These are phyloP conservation scores for Cryptocephalus primarius DNA, from an alignment of 2,888 invertebrate species.

Conservation along the genomic window DNA sequence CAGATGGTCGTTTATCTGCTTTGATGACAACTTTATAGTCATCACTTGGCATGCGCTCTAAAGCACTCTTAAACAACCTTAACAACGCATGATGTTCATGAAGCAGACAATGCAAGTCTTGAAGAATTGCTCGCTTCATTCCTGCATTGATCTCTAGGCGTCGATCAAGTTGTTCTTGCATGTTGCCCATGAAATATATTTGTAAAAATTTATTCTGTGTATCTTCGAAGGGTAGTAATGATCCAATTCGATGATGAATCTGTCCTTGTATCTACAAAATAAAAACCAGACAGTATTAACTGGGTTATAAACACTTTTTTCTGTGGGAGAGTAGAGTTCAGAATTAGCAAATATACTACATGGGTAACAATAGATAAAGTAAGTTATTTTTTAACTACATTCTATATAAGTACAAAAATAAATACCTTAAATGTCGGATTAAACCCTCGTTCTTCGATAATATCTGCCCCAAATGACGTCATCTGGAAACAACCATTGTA, in stretches of 20 bases:
- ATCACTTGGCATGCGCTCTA: constrained; percentile 24
- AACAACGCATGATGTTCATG: constrained; percentile 24
- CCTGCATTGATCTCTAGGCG: constrained; percentile 3
- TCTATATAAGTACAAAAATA: background rate
- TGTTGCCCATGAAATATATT: constrained; percentile 3
- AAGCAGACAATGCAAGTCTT: constrained; percentile 11
- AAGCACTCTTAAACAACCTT: constrained; percentile 22
- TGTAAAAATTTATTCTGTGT: constrained; percentile 2
- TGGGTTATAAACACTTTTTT: background rate
- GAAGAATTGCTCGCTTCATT: constrained; percentile 20
- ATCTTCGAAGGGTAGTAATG: constrained; percentile 1
- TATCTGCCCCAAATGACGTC: background rate
- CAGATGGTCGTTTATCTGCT: constrained; percentile 26
- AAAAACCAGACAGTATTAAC: background rate
- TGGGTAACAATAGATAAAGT: background rate
- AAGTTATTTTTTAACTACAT: background rate
- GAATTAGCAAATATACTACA: background rate
- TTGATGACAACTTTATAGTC: constrained; percentile 25
- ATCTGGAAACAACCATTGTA: constrained; percentile 2
- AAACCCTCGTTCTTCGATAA: background rate
- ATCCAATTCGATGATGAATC: constrained; percentile 2
- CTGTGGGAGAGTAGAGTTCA: background rate
- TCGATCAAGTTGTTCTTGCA: constrained; percentile 1
- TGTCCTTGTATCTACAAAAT: constrained; percentile 1
- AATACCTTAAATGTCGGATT: constrained; percentile 2